These are phyloP conservation scores for Hirudinaria manillensis DNA, from an alignment of 2,888 invertebrate genomes.

Conservation along the genomic window DNA sequence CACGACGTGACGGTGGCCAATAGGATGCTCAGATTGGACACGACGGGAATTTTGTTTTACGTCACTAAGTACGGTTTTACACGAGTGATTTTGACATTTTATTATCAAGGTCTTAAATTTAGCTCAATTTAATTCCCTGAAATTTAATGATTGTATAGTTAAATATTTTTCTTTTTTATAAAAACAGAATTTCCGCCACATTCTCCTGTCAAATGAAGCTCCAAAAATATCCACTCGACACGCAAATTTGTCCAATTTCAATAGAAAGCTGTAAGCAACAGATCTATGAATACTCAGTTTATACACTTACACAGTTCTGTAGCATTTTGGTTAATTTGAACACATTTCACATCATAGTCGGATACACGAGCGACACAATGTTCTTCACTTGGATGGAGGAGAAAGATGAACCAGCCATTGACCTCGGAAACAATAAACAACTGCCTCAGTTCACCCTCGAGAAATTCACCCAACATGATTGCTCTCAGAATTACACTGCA, in stretches of 20 bases:
- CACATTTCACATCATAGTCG: neutral
- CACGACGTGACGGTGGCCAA: constrained; percentile 37
- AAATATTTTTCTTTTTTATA: no score
- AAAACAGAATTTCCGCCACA: constrained; percentile 43
- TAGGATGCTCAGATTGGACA: constrained; percentile 32
- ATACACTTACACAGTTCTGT: no score
- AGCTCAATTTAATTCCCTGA: no score
- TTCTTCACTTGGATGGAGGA: constrained; percentile 24
- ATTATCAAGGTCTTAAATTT: no score
- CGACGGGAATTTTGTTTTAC: constrained; percentile 34
- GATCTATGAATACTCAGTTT: no score
- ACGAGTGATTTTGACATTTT: constrained; percentile 12
- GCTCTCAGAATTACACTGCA: constrained; percentile 41
- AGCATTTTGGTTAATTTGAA: no score
- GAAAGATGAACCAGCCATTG: constrained; percentile 8
- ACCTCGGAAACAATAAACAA: constrained; percentile 22
- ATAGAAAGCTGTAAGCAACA: constrained; percentile 49
- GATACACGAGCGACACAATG: constrained; percentile 24
- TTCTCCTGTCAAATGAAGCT: constrained; percentile 48
- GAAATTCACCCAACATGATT: constrained; percentile 37
- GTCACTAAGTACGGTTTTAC: constrained; percentile 32
- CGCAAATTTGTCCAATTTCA: constrained; percentile 46
- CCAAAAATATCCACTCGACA: constrained; percentile 48
- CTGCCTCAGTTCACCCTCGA: constrained; percentile 36
- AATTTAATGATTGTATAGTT: no score